Percentiles rank a stretch among this genome's conserved stretches.
phyloP scores from a whole-genome alignment of 2,113 vertebrate genomes.

The Forbesichthys papilliferus region DNA sequence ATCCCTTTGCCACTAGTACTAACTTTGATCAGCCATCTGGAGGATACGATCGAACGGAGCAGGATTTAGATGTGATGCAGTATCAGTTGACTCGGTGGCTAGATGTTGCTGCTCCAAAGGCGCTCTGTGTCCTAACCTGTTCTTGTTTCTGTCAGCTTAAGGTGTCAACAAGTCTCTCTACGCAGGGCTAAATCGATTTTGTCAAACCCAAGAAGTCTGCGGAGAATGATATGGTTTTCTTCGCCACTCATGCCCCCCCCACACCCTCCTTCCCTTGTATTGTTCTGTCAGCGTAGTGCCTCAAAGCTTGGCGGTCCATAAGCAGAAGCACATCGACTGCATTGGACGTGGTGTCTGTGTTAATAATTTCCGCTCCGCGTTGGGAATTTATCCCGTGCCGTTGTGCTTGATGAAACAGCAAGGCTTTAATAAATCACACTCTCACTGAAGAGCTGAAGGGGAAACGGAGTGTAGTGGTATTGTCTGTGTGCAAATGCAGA shows the following conservation, averaged over 20 bases:
- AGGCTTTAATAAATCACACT: constrained; percentile 55
- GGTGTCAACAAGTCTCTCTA: constrained; percentile 10
- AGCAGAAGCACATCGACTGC: constrained; percentile 7
- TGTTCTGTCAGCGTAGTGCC: not conserved
- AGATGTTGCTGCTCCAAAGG: not conserved
- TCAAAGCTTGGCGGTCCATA: constrained; percentile 28
- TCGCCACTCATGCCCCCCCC: not conserved
- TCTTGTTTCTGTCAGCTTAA: constrained; percentile 14
- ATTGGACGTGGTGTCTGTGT: constrained; percentile 15
- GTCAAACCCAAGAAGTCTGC: constrained; percentile 12
- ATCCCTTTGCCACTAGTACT: no score
- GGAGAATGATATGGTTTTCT: constrained; percentile 2
- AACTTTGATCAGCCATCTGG: no score
- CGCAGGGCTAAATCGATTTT: not conserved
- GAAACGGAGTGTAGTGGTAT: constrained; percentile 51
- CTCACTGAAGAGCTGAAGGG: constrained; percentile 29
- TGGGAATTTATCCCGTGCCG: constrained; percentile 42
- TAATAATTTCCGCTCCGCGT: constrained; percentile 50
- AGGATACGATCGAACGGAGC: no score
- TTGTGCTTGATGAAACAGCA: constrained; percentile 40
- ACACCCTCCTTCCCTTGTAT: not conserved
- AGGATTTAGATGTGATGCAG: no score
- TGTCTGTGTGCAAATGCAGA: constrained; percentile 38
- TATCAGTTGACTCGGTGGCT: not conserved
- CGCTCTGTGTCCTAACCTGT: not conserved